Evolutionary conservation across 2,113 vertebrate species (phyloP), one percentile per base, ranked within the genome.

Genomic region (Noturus placidus): DNA sequence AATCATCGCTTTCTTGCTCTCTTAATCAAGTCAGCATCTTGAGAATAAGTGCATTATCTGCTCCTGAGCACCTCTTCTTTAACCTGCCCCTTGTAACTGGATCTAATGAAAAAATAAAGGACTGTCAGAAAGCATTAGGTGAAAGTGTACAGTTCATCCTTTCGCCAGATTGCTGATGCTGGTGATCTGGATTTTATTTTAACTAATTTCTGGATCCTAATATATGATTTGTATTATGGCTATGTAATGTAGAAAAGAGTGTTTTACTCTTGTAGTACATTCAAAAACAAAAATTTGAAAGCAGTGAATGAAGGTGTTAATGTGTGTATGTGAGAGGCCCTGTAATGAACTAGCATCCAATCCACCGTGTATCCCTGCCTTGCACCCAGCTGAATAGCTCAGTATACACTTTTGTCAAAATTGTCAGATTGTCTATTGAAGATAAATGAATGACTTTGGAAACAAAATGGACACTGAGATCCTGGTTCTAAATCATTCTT

Each of bases 11-110:
- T 2, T 33, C 61, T 65, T 30, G 80, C 81, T 85, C 57, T 74
- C 22, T 84, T 85, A 88, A 63, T 82, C 74, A 54, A 42, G 76
- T 87, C 67, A 88, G 54, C 25, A 50, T 50, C 65, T 76, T 61
- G 85, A 54, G 52, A 42, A 84, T 65, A 50, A 88, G 85, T 85
- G 59, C 61, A 88, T 88, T 88, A 85, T 76, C 85, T 17, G 85
- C 72, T 87, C 25, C 14, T 83, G 81, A 83, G 70, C 52, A 69
- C 22, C 46, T 72, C 50, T 30, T 80, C 59, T 46, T 88, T 90
- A 90, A 90, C 79, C 50, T 82, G 35, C 80, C 61, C 84, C 42
- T 33, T 76, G 87, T 74, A 80, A 76, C 50, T 56, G 74, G 56
- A 90, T 90, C 81, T 69, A 84, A 74, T 77, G 50, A 35, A 57